These are phyloP conservation scores for Helobdella robusta DNA, from an alignment of 2,888 invertebrate species.

Conservation along the genomic window DNA sequence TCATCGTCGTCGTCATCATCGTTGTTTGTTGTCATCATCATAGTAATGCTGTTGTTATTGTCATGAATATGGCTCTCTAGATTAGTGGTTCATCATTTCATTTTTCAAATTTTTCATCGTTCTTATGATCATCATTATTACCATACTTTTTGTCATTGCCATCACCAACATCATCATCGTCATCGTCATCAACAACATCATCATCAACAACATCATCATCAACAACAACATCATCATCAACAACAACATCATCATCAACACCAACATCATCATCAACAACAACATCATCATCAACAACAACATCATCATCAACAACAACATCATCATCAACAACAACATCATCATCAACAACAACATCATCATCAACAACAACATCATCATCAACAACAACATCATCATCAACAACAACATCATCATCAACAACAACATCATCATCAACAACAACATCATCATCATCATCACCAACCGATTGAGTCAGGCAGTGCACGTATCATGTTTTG, in stretches of 20 bases:
- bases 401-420: not conserved
- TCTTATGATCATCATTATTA: too few relatives aligned
- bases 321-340: not conserved
- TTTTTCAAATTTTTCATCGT: too few relatives aligned
- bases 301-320: not conserved
- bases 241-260: too few relatives aligned
- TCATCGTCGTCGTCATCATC: too few relatives aligned
- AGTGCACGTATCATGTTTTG: conserved; percentile 24
- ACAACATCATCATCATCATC: not conserved
- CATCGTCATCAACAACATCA: too few relatives aligned
- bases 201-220: too few relatives aligned
- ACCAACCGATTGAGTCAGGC: conserved; percentile 26
- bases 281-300: not conserved
- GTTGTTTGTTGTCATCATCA: too few relatives aligned
- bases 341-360: not conserved
- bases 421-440: conserved; percentile 2
- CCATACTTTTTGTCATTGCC: too few relatives aligned
- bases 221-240: not conserved
- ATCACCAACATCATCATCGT: too few relatives aligned
- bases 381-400: not conserved
- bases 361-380: not conserved
- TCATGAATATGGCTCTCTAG: too few relatives aligned
- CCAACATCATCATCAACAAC: not conserved
- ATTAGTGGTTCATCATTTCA: too few relatives aligned
- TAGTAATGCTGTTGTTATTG: too few relatives aligned